Evolutionary conservation across 2,797 vertebrate genomes (phyloP).

Genomic region (Alca torda): DNA sequence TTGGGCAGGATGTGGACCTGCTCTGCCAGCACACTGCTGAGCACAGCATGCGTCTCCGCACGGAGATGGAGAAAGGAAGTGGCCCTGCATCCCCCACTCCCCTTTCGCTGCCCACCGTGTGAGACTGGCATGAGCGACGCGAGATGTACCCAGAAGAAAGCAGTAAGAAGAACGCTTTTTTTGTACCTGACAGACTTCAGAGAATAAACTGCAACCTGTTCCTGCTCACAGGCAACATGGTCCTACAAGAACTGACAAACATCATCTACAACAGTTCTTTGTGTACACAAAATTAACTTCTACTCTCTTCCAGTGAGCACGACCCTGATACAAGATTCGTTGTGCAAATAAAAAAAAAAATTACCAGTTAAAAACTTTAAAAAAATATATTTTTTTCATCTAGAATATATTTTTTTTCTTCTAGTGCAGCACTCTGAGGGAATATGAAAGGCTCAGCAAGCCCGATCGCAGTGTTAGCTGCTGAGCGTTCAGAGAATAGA

Average conservation of each 20-base stretch:
- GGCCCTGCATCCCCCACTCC: rapidly evolving
- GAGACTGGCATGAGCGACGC: neutral
- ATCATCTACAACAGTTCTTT: neutral
- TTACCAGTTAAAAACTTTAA: neutral
- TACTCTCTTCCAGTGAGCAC: neutral
- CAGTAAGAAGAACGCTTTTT: neutral
- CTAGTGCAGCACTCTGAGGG: neutral
- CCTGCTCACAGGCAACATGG: neutral
- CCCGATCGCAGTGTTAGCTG: conserved; percentile 10
- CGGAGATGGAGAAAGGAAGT: rapidly evolving
- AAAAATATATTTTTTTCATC: neutral
- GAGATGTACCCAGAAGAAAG: neutral
- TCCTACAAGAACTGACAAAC: neutral
- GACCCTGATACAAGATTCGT: neutral
- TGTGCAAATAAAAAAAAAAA: neutral
- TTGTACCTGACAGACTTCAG: neutral
- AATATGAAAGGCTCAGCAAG: conserved; percentile 33
- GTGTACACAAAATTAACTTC: neutral
- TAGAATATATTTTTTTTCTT: neutral
- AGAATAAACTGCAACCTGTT: neutral
- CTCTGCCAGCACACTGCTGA: neutral
- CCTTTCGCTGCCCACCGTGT: neutral
- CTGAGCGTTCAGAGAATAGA: neutral
- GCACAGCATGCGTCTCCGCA: rapidly evolving
- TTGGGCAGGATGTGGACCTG: neutral